phyloP scores from a whole-genome alignment of 2,888 invertebrate genomes.

The Chymomyza caudatula region DNA sequence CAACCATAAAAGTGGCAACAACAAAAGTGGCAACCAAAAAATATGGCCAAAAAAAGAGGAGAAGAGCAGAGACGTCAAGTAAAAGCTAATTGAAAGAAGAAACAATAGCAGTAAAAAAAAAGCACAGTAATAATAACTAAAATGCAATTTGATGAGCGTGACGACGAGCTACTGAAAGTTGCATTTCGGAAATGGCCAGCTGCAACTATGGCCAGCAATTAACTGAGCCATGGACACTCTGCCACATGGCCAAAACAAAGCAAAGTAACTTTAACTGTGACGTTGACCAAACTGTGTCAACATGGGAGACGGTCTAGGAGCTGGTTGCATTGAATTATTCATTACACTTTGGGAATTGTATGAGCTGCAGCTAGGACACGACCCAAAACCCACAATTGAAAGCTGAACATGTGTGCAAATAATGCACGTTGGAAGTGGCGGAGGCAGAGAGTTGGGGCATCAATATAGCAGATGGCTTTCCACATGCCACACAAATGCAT shows the following conservation, averaged over 20 bases:
- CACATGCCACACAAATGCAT: background rate
- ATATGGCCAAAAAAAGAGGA: background rate
- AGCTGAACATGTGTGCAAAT: constrained; percentile 17
- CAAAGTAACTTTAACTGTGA: background rate
- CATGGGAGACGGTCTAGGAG: constrained; percentile 4
- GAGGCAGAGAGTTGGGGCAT: background rate
- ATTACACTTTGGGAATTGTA: constrained; percentile 20
- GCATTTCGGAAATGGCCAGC: constrained; percentile 18
- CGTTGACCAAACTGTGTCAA: constrained; percentile 8
- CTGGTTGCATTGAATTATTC: constrained; percentile 28
- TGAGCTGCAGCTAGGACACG: background rate
- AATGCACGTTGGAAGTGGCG: background rate
- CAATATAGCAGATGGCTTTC: background rate
- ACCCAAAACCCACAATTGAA: background rate
- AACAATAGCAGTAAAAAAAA: background rate
- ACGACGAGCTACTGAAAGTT: background rate
- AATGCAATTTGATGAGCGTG: constrained; percentile 22
- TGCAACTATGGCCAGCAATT: constrained; percentile 22
- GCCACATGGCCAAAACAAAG: too few relatives aligned
- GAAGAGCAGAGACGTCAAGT: background rate
- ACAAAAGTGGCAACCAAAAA: constrained; percentile 17
- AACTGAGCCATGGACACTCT: background rate
- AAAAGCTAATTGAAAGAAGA: background rate
- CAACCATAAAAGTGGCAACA: background rate
- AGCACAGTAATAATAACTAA: constrained; percentile 1